Evolutionary conservation across 2,113 vertebrate species (phyloP), one percentile per base, ranked within the genome.

Genomic region (Circaetus gallicus): DNA sequence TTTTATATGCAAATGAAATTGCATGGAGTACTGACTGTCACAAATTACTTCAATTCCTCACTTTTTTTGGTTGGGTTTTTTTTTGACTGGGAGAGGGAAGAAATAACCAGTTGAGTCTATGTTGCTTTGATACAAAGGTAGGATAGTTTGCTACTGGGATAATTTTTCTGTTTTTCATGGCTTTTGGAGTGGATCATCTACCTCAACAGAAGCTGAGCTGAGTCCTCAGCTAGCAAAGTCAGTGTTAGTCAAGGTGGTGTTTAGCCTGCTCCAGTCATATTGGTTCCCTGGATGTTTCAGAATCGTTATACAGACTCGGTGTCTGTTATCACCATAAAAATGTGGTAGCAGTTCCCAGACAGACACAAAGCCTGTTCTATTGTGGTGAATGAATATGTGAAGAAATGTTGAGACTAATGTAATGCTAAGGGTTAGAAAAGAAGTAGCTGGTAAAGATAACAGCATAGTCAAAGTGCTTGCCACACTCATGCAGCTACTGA

Each of bases 251-350:
- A 22, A 59, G 34, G 55, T 43, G 18, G 7, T 65, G 9, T 45
- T 69, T 65, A 55, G 32, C 49, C 28, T 45, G 16, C 42, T 79
- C 59, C 34, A 59, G 18, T 66, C 25, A 3, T 34, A 4, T 4
- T 50, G 17, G 10, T 56, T 77, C 45, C 36, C 22, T 72, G 58
- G 12, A 26, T 55, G 16, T 45, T 78, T 79, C 34, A 55, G 43
- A 52, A 36, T 63, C 1, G 0, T 80, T 76, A 62, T 59, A 10
- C 43, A 31, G 65, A 24, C 29, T n/a, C 1, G 1, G 7, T 73
- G 50, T 79, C 61, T 4, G 1, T 56, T 80, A 13, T 59, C 42
- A n/a, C 40, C 13, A 2, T 56, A 31, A 62, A 86, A 83, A 86
- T 34, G 28, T 70, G 62, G 14, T 42, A 34, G 20, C 45, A 29